Conservation (phyloP, 1,140 invertebrate genomes). For the Anoplolepis gracilipes region DNA sequence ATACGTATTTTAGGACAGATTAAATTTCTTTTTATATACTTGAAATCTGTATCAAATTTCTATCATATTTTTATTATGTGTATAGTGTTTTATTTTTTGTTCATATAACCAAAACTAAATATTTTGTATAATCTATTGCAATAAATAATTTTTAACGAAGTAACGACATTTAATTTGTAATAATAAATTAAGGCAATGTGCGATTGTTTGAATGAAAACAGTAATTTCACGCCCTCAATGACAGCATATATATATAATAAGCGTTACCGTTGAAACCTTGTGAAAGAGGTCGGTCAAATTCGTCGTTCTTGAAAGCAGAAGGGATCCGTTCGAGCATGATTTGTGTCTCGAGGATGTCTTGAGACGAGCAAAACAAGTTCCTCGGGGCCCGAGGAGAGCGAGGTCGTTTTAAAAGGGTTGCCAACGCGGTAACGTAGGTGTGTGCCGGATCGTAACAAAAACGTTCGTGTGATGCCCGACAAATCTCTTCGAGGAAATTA, state of each 20-base stretch:
- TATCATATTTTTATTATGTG: neutral
- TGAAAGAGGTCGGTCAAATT: constrained; percentile 63
- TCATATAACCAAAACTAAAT: neutral
- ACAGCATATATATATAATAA: constrained; percentile 5
- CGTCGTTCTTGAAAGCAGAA: constrained; percentile 56
- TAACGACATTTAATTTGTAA: neutral
- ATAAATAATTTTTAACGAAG: constrained; percentile 19
- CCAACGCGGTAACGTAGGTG: constrained; percentile 45
- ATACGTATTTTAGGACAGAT: neutral
- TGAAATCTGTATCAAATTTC: neutral
- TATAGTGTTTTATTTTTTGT: neutral
- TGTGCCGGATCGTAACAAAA: constrained; percentile 53
- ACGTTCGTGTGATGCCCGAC: constrained; percentile 45
- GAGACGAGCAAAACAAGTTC: constrained; percentile 42
- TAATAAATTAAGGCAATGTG: neutral
- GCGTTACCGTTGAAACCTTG: constrained; percentile 48
- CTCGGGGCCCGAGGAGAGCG: neutral
- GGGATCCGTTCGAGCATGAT: constrained; percentile 61
- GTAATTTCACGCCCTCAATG: neutral
- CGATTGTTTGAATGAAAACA: constrained; percentile 42
- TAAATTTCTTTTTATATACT: neutral
- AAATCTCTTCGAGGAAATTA: constrained; percentile 57
- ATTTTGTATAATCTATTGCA: neutral
- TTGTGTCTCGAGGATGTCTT: constrained; percentile 57
- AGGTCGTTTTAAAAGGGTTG: constrained; percentile 59